Evolutionary conservation across 2,888 invertebrate species (phyloP), one percentile per base, ranked within the genome.

Genomic region (Pterostichus niger): DNA sequence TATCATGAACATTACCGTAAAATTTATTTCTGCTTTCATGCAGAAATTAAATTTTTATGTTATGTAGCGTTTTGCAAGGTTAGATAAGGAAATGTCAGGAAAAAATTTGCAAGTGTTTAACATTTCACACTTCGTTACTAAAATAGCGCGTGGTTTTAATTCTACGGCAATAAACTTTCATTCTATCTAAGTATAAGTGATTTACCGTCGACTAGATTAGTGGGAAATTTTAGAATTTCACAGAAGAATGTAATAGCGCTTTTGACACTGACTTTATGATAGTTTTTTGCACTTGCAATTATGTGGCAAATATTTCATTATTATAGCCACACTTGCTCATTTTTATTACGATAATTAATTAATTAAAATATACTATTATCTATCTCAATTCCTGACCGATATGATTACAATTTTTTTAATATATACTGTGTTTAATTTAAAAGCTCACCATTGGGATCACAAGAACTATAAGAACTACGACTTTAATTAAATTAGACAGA

Each of bases 101-200:
- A 56, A 56, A 15, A 56, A 56, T 17, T 56, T 17, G 54, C 49
- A n/a, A 35, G 35, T 35, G 40, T 40, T 40, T 40, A 52, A 52
- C 56, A 56, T 56, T 24, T 56, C 56, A 56, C 56, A 56, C 56
- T 13, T 15, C 17, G 56, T 56, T 56, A 10, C 56, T 13, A 56
- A 56, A 56, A 56, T 24, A 17, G 52, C 13, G 52, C 52, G 56
- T 7, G 17, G 24, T 4, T 56, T 56, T 24, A 56, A 56, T 17
- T 56, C 17, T 9, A 17, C 15, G 13, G 56, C 17, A 56, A 56
- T 56, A 56, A 56, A 56, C 56, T 56, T 56, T 56, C 56, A 56
- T 54, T 10, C 11, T 54, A 15, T 56, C n/a, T 56, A 17, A 13
- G 15, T 56, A 13, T 56, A 56, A 56, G 56, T 56, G 56, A 56